Evolutionary conservation across 1,140 invertebrate genomes (phyloP).

Genomic region (Pissodes strobi): DNA sequence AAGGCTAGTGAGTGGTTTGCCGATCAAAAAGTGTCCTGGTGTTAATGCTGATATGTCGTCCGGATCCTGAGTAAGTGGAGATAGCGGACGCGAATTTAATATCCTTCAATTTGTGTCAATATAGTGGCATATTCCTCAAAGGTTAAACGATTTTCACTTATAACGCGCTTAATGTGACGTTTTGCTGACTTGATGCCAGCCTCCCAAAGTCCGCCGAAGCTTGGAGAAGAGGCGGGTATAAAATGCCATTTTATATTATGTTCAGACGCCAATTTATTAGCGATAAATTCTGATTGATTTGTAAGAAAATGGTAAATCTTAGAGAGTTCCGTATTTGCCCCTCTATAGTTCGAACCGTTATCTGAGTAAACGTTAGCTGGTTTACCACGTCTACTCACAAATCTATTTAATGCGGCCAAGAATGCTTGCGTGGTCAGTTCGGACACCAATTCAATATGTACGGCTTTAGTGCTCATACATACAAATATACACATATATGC

Average conservation of each 20-base stretch:
- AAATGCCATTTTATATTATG: no score
- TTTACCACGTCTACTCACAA: constrained; percentile 36
- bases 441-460: no score
- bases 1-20: constrained; percentile 5
- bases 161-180: constrained; percentile 42
- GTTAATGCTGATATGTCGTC: constrained; percentile 21
- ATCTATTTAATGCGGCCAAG: constrained; percentile 47
- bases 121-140: no score
- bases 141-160: no score
- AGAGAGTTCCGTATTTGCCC: constrained; percentile 20
- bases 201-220: no score
- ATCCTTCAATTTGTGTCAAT: no score
- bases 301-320: constrained; percentile 14
- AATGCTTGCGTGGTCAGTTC: constrained; percentile 26
- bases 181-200: no score
- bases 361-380: constrained; percentile 35
- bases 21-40: no score
- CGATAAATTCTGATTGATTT: constrained; percentile 1
- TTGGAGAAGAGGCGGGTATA: no score
- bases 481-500: constrained; percentile 25
- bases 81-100: no score
- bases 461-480: no score
- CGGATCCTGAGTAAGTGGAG: constrained; percentile 11
- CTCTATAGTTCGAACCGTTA: constrained; percentile 42
- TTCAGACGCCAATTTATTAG: neutral